Base-by-base conservation (phyloP, 2,797 vertebrate genomes). In the Sus cebifrons region DNA sequence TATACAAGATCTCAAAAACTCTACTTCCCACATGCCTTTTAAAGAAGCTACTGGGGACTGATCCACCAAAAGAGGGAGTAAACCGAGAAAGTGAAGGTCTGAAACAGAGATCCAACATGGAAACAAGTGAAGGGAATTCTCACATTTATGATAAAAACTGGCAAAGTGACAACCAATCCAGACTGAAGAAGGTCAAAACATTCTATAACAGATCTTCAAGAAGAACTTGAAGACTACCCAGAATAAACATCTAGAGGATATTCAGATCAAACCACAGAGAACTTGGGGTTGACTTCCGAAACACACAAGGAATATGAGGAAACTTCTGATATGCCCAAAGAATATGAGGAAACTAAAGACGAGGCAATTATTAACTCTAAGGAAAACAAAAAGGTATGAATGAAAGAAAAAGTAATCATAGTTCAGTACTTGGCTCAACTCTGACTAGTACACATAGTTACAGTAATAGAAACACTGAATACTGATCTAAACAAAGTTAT, bases 21-120 rank as follows among this genome's bases (percentile, higher is more conserved):
- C 83, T 70, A 74, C 64, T 92, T 85, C 32, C 67, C 13, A 86
- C 9, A n/a, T 27, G 40, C 18, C 16, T 79, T 86, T 96, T 60
- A 81, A 65, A 75, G 78, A 81, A 75, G 29, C 44, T 75, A 78
- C 12, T 58, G 65, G 77, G 71, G 83, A 44, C 29, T 9, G 11
- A 88, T 7, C 75, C 54, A 52, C 75, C 49, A 75, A 89, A 93
- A 83, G 5, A 91, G n/a, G 62, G 86, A 83, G 23, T 21, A 56
- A 82, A 56, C 58, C 74, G 86, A 36, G n/a, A 86, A 92, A 56
- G 74, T 89, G 67, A 91, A 65, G 58, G 86, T 10, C 7, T 3
- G 29, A 84, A 73, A 44, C 27, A 56, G 54, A 79, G 49, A 83
- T 36, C 49, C 40, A 77, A 25, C 18, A 17, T 49, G n/a, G 84